Evolutionary conservation across 2,888 invertebrate genomes (phyloP), one percentile per base, ranked within the genome.

Genomic region (Lasioglossum villosulum): DNA sequence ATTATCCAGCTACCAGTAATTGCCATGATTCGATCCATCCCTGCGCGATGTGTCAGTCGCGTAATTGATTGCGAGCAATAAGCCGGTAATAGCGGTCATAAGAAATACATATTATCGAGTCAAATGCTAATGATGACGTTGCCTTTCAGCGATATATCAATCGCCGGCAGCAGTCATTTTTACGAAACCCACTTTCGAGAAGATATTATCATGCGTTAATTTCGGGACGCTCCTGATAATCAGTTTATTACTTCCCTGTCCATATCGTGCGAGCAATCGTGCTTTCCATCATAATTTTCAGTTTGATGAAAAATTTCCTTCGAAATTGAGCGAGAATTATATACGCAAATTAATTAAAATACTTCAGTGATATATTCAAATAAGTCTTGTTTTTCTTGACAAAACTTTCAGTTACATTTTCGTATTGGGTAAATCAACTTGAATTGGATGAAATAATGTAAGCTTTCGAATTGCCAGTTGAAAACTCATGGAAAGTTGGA

Each of bases 121-220:
- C 68, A 37, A 80, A 86, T 86, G 80, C 81, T 86, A 84, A 86
- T 79, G 84, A 79, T 81, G 84, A 86, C 78, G 84, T 86, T 72
- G 78, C 66, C 81, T 86, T 84, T 84, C 84, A 81, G 78, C 84
- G 76, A 84, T 86, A 81, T 79, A 86, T 86, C 84, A 86, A 84
- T 86, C 86, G 71, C 34, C 30, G 10, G 75, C 59, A 3, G 72
- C 56, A 14, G 48, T 42, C 8, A 77, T 59, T 70, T 78, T 81
- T 81, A 56, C 39, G 16, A 39, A 52, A 66, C 78, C 72, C 70
- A 76, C 37, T 52, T 4, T 16, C 63, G 72, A 34, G 12, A 45
- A 76, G 80, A 84, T 84, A 84, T 75, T 78, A 78, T 42, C 66
- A 70, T 63, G 34, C 8, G 70, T 78, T 72, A 80, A 86, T 70